These are phyloP conservation scores for Xiphydria camelus DNA, from an alignment of 2,888 invertebrate species.

Conservation along the genomic window DNA sequence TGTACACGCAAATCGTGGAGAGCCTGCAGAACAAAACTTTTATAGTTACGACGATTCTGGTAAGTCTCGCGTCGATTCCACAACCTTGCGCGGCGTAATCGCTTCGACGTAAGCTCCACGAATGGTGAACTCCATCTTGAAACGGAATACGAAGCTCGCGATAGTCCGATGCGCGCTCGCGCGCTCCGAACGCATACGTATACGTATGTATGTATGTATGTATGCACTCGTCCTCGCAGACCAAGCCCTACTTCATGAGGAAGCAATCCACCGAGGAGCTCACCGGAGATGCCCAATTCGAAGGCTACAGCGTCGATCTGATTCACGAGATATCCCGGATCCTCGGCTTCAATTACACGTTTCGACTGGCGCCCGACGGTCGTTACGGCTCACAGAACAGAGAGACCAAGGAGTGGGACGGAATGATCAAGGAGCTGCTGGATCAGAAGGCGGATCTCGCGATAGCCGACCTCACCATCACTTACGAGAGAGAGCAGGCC, in stretches of 20 bases:
- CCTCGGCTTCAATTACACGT: constrained; percentile 86
- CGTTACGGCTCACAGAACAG: constrained; percentile 81
- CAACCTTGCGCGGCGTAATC: no score
- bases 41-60: constrained; percentile 88
- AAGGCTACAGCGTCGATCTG: constrained; percentile 93
- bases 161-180: no score
- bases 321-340: constrained; percentile 88
- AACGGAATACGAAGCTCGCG: no score
- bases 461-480: constrained; percentile 96
- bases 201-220: not conserved
- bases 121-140: no score
- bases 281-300: constrained; percentile 88
- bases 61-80: no score
- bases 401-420: constrained; percentile 87
- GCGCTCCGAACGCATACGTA: no score
- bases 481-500: constrained; percentile 88
- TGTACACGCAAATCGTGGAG: constrained; percentile 85
- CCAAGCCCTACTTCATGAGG: constrained; percentile 94
- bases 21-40: constrained; percentile 91
- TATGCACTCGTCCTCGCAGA: no score
- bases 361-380: constrained; percentile 83
- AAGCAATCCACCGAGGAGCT: constrained; percentile 84
- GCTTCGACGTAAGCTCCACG: no score
- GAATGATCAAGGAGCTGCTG: constrained; percentile 84
- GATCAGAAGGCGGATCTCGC: constrained; percentile 94